Conservation (phyloP, 2,113 vertebrate genomes). For the Macquaria australasica region DNA sequence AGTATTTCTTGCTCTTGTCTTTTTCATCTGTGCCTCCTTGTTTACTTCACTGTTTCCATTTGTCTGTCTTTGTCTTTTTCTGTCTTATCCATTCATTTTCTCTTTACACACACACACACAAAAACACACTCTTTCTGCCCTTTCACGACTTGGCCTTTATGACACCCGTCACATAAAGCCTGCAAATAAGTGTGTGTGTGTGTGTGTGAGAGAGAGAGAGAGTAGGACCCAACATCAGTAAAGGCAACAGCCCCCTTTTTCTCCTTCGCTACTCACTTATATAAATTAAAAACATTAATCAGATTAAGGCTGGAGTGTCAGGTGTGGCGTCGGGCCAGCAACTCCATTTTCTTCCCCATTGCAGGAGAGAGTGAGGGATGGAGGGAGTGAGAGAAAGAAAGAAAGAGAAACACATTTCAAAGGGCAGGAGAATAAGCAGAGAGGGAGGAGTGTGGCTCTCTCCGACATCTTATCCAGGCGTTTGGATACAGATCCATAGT, state of each 20-base stretch:
- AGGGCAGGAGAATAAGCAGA: constrained; percentile 38
- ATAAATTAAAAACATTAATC: constrained; percentile 90
- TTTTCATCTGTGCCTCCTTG: constrained; percentile 20
- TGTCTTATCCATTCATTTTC: not conserved
- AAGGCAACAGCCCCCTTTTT: constrained; percentile 56
- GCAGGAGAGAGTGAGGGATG: constrained; percentile 19
- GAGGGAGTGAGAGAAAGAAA: not conserved
- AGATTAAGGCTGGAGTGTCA: constrained; percentile 83
- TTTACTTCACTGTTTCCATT: constrained; percentile 13
- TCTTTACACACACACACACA: constrained; percentile 3
- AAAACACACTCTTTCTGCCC: constrained; percentile 11
- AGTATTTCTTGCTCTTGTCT: not conserved
- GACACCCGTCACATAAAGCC: constrained; percentile 32
- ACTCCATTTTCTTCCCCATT: constrained; percentile 73
- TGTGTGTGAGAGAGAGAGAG: too few relatives aligned
- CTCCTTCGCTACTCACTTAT: constrained; percentile 81
- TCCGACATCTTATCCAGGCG: not conserved
- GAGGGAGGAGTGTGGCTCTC: not conserved
- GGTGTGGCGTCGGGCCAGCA: constrained; percentile 79
- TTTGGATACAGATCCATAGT: not conserved
- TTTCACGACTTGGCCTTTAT: constrained; percentile 37
- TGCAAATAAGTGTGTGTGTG: constrained; percentile 38
- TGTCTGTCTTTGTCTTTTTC: not conserved
- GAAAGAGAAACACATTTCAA: constrained; percentile 35
- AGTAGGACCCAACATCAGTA: constrained; percentile 16